Conservation (phyloP, 2,797 vertebrate genomes). For the Stomatorhinus walkeri region DNA sequence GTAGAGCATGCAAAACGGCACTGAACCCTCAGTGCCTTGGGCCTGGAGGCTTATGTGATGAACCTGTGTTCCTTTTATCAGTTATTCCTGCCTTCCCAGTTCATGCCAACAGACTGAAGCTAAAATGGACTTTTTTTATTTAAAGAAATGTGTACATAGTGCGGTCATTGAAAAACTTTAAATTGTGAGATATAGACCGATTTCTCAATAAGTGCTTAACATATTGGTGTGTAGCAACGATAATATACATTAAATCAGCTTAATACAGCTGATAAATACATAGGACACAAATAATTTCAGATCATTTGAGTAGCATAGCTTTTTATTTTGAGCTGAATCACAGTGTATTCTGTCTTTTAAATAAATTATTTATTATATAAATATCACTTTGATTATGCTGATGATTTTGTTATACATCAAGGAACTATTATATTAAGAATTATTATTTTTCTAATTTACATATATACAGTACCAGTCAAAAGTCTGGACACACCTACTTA, state of each 20-base stretch:
- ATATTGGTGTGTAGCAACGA: background rate
- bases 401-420: background rate
- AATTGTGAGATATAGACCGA: background rate
- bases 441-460: background rate
- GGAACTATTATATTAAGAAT: background rate
- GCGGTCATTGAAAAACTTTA: background rate
- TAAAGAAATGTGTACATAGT: background rate
- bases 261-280: background rate
- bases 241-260: background rate
- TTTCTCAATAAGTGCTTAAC: background rate
- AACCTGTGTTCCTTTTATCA: background rate
- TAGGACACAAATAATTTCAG: background rate
- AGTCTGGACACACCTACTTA: background rate
- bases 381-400: conserved; percentile 2
- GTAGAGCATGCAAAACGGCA: background rate
- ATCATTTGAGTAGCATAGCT: background rate
- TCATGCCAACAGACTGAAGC: background rate
- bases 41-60: background rate
- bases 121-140: background rate
- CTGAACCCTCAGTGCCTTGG: background rate
- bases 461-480: background rate
- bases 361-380: conserved; percentile 17
- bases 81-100: background rate
- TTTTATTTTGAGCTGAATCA: background rate
- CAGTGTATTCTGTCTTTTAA: background rate